Base-by-base conservation (phyloP, 2,888 invertebrate species). In the Erebia aethiops region DNA sequence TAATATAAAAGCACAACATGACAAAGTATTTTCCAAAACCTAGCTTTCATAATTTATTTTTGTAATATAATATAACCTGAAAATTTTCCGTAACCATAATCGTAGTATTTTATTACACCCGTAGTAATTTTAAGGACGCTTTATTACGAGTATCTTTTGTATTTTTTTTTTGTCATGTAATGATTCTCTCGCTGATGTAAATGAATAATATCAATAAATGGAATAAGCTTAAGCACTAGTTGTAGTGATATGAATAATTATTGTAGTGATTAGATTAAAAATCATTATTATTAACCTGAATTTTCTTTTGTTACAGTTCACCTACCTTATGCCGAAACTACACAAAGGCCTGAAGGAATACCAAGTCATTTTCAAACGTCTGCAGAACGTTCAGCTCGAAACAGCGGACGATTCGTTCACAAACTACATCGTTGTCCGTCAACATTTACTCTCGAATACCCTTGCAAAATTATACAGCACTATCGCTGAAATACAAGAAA, bases 311-410 rank as follows among this genome's bases (percentile, higher is more conserved):
- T 94, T 94, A 72, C 92, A 96, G 95, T 94, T 95, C 71, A 85
- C 89, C 75, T 91, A 90, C 75, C 87, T 95, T 71, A 90, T 95
- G 79, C 94, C 95, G 67, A 92, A 92, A 77, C 91, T 96, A 56
- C 94, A 95, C 88, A 94, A 89, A 75, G 87, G 88, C 7, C 82
- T 92, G 41, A 82, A 85, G 67, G 87, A 90, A 62, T 91, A 87
- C 81, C 84, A 89, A 66, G 82, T 84, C 52, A 85, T 92, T 72
- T 92, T 92, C 83, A 84, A 86, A 74, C 83, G 82, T 16, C 85
- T 93, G 5, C 81, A 81, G 66, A 82, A 84, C 54, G 87, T 90
- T 7, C 83, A 88, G 76, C 84, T 90, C 0, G 86, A 90, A 70
- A 86, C 92, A 75, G 87, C 86, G 2, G 89, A 94, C 75, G 89